phyloP scores from a whole-genome alignment of 2,797 vertebrate genomes.

The Sibirionetta formosa region DNA sequence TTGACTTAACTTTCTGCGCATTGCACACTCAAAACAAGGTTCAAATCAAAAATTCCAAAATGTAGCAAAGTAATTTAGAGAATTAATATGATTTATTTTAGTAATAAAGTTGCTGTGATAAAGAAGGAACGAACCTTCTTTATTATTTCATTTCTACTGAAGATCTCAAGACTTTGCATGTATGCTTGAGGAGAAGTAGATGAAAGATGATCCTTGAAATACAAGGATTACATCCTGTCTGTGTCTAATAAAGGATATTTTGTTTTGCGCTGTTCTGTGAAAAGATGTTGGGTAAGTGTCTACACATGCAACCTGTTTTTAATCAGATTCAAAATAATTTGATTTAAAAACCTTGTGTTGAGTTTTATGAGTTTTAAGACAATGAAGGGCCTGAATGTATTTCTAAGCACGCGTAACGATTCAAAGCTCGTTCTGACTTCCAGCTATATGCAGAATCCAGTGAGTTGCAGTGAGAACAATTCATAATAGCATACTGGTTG shows the following conservation, averaged over 20 bases:
- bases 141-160: background rate
- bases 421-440: background rate
- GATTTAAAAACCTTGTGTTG: background rate
- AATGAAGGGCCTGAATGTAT: background rate
- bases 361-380: background rate
- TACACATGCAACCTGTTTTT: background rate
- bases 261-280: background rate
- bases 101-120: too few species aligned
- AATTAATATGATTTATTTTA: background rate
- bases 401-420: background rate
- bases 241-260: background rate
- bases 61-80: background rate
- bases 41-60: background rate
- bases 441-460: background rate
- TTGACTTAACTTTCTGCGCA: accelerated
- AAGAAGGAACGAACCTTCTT: background rate
- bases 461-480: background rate
- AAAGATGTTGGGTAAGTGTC: background rate
- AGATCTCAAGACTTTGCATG: background rate
- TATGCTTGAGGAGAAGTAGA: background rate
- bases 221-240: background rate
- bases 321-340: too few species aligned
- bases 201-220: background rate
- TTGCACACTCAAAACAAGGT: background rate
- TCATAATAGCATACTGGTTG: background rate